A percentile compares a stretch with the other conserved stretches of the same genome.
Conservation (phyloP, 2,888 invertebrate species). For the Phyto melanocephala region DNA sequence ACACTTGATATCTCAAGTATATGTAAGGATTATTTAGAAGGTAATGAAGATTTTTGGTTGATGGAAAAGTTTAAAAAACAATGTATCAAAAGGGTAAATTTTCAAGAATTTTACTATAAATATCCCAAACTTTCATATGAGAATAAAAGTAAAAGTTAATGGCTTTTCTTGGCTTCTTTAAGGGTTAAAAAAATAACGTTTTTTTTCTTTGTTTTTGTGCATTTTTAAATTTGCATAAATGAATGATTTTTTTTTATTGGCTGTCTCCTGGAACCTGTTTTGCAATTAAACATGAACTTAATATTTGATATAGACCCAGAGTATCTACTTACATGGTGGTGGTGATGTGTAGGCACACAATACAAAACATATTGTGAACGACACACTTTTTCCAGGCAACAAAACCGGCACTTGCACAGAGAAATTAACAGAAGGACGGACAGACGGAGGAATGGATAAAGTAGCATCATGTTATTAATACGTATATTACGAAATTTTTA, state of each 20-base stretch:
- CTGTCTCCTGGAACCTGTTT: slow-evolving; percentile 62
- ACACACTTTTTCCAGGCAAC: slow-evolving; percentile 59
- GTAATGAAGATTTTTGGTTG: no score
- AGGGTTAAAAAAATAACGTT: slow-evolving; percentile 34
- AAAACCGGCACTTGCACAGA: slow-evolving; percentile 16
- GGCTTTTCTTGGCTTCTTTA: not conserved
- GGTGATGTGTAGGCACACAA: slow-evolving; percentile 32
- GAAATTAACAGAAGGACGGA: not conserved
- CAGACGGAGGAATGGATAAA: slow-evolving; percentile 13
- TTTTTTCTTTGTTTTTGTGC: slow-evolving; percentile 37
- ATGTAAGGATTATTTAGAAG: no score
- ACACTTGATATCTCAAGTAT: no score
- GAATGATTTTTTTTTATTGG: slow-evolving; percentile 63
- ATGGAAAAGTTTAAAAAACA: no score
- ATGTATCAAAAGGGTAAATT: no score
- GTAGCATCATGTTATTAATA: slow-evolving; percentile 59
- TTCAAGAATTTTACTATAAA: no score
- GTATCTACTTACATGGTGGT: not conserved
- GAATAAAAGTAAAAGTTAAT: not conserved
- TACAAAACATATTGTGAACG: slow-evolving; percentile 41
- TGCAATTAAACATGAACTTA: slow-evolving; percentile 75
- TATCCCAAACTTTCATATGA: not conserved
- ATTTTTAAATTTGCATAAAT: slow-evolving; percentile 70
- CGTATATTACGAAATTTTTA: slow-evolving; percentile 70
- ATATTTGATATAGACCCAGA: slow-evolving; percentile 65